Evolutionary conservation across 64 coral and sea anemone genomes (phyloP).

Genomic region (Montipora cactus): DNA sequence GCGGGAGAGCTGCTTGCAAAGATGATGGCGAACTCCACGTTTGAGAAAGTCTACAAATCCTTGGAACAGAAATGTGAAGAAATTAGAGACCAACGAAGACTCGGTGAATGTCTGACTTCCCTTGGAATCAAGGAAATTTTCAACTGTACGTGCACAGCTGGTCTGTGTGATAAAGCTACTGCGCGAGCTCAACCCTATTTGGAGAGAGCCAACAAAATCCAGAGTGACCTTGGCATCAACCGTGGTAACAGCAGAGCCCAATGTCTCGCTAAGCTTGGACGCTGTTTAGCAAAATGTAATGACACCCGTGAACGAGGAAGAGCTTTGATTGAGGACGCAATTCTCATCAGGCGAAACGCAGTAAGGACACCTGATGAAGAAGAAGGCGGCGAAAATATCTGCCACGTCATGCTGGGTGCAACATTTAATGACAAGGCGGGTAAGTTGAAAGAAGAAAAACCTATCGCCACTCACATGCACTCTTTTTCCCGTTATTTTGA

Average conservation of each 20-base stretch:
- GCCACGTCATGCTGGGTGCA: constrained; percentile 49
- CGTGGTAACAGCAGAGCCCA: constrained; percentile 17
- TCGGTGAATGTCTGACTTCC: constrained; percentile 44
- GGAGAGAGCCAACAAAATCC: constrained; percentile 15
- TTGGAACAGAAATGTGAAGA: constrained; percentile 18
- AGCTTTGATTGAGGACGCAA: background rate
- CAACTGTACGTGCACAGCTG: background rate
- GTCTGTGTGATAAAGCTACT: background rate
- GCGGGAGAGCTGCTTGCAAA: background rate
- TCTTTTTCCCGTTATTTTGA: too few species aligned
- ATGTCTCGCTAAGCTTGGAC: constrained; percentile 55
- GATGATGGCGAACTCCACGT: constrained; percentile 23
- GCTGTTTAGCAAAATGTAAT: background rate
- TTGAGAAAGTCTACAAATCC: background rate
- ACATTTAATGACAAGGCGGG: constrained; percentile 60
- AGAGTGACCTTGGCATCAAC: background rate
- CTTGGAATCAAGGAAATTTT: constrained; percentile 58
- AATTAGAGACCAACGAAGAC: constrained; percentile 16
- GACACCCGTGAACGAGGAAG: background rate
- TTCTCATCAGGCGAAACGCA: background rate
- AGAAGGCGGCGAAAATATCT: background rate
- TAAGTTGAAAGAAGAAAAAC: background rate
- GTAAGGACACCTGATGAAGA: background rate
- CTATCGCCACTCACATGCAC: too few species aligned
- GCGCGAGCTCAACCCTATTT: constrained; percentile 32